Evolutionary conservation across 2,888 invertebrate genomes (phyloP), one percentile per base, ranked within the genome.

Genomic region (Drosophila paranaensis): DNA sequence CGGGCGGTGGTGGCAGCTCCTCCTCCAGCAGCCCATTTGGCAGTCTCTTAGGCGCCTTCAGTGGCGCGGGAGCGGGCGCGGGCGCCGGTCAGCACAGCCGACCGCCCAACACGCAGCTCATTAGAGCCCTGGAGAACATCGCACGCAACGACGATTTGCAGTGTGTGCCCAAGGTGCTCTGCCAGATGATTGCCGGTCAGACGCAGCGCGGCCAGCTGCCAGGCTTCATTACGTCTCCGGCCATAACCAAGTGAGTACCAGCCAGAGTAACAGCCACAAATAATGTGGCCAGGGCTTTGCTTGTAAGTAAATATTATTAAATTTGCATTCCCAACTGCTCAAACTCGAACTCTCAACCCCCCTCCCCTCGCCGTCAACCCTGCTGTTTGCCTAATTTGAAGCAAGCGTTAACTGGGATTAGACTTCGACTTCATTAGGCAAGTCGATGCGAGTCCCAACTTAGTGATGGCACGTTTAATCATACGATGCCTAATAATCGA

Each of bases 161-260:
- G 87, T 97, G 97, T 92, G 96, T 97, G 70, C 96, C 97, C 4
- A 94, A 96, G 90, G 93, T 97, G 80, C 93, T 97, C 72, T 97
- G 97, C 89, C 97, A 97, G 92, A 94, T 96, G 60, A 95, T 96
- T 55, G 93, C 95, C 84, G 93, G 94, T 71, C 93, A 92, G 81
- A 90, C 91, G 70, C 89, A 91, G 81, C 90, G 93, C 77, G 91
- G 90, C 67, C 91, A 92, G 80, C 81, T 93, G 77, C 92, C 93
- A 25, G 74, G 82, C 72, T 92, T 92, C 83, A 82, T 93, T 71
- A 93, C 91, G 70, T 91, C 92, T 62, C 93, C 93, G 40, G 89
- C 91, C 70, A 90, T 93, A 80, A 89, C 92, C 78, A 91, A 92
- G 93, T 93, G 82, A 91, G 92, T 91, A 63, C 14, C 46, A 16